These are phyloP conservation scores for Diogma glabrata DNA, from an alignment of 2,888 invertebrate genomes.

Conservation along the genomic window DNA sequence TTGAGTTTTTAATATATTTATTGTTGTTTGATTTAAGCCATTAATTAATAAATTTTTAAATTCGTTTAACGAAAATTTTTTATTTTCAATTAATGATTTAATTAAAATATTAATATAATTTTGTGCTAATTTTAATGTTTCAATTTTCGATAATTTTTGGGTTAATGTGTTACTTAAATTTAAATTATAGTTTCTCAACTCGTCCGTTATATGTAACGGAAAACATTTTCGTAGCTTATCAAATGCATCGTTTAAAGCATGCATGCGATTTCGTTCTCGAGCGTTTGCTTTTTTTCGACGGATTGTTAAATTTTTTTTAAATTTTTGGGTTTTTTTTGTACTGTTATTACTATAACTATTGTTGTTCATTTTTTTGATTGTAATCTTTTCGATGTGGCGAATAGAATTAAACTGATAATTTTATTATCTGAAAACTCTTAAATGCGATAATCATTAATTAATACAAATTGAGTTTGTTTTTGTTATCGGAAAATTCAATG, in stretches of 20 bases:
- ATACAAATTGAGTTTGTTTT: too few species aligned
- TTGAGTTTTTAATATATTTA: constrained; percentile 40
- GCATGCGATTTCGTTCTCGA: constrained; percentile 22
- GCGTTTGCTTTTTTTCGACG: constrained; percentile 21
- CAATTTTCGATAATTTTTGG: constrained; percentile 28
- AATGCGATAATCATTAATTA: too few species aligned
- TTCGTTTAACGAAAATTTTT: constrained; percentile 39
- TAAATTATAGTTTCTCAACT: constrained; percentile 10
- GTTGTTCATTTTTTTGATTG: too few species aligned
- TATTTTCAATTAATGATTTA: constrained; percentile 38
- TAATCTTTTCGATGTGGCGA: too few species aligned
- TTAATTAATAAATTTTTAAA: constrained; percentile 45
- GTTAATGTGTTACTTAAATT: constrained; percentile 3
- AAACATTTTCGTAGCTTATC: constrained; percentile 19
- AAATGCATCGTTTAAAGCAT: constrained; percentile 21
- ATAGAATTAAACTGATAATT: too few species aligned
- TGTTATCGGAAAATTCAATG: too few species aligned
- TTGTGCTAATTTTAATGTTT: constrained; percentile 52
- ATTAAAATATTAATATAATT: constrained; percentile 53
- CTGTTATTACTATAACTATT: too few species aligned
- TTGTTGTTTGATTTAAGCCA: constrained; percentile 52
- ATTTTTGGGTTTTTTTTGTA: too few species aligned
- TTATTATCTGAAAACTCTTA: too few species aligned
- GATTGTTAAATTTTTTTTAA: constrained; percentile 1
- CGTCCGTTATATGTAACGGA: constrained; percentile 10